Evolutionary conservation across 2,113 vertebrate species (phyloP), one percentile per base, ranked within the genome.

Genomic region (Cynopterus brachyotis): DNA sequence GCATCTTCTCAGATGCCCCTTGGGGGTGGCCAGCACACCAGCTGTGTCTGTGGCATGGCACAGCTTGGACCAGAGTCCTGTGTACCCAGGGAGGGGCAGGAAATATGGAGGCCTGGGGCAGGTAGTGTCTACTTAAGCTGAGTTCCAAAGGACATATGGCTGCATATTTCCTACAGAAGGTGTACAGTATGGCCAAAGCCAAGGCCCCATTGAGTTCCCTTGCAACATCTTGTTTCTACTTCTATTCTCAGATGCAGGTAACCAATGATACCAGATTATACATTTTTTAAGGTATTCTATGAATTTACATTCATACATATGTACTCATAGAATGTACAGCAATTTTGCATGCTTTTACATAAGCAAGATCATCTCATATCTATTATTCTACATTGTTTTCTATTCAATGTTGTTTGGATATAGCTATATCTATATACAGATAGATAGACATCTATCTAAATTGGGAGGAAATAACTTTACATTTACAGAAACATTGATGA

Each of bases 121-220:
- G 35, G 50, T 13, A 50, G n/a, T 10, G 32, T 10, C 11, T 1
- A 13, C 72, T 5, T 2, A 20, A 64, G 35, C 4, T 42, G 59
- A 55, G 17, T 32, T 42, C 24, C 59, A 15, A 50, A 79, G 83
- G 55, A 11, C 0, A 0, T 13, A 5, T 16, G 19, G 1, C 8
- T 24, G 32, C 6, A 3, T 2, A 0, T 19, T 12, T 64, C 42
- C 55, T 37, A 30, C 3, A 22, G 42, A n/a, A 12, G 1, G 3
- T n/a, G 12, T 1, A 0, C 1, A 5, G 2, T 20, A 6, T 3
- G 42, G 28, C 19, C 37, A 55, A 24, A 60, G 75, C 28, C 78
- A n/a, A 11, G 1, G 19, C 5, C 82, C 8, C 11, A 64, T 4
- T 12, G 53, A 19, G n/a, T 16, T 11, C 32, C 64, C 59, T 22